Base-by-base conservation (phyloP, 92 coral and sea anemone species). In the Palythoa caribaeorum region DNA sequence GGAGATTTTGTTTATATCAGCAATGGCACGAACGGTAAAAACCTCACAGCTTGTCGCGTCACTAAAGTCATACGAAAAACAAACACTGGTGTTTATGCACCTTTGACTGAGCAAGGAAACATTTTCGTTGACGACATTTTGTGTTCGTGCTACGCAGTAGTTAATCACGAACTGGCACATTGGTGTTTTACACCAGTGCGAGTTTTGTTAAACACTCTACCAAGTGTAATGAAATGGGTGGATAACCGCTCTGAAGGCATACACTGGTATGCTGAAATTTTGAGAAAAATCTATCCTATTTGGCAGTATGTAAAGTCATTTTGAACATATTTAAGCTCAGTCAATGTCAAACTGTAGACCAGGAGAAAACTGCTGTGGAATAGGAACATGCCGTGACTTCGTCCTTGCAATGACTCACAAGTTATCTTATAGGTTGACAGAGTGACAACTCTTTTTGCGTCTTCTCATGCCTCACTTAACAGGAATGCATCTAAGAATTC, bases 81-180 rank as follows among this genome's bases (percentile, higher is more conserved):
- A 50, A 74, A 88, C 36, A 76, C 44, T 14, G 99, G 99, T 5
- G 95, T 89, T 2, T 94, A 91, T 79, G 99, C 99, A 6, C 99
- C 99, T 35, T 93, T 97, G 66, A 97, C 98, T n/a, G 94, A 95
- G 90, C 88, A 94, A 10, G 99, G 99, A 15, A 97, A 92, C 79
- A 89, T 97, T 38, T 54, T 95, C 0, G 99, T 97, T 63, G 95
- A 97, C 75, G 88, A 90, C 47, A 84, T 94, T 10, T 86, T 94
- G 1, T 94, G 93, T n/a, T 97, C 99, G 1, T 95, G 99, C 47
- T 97, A 97, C 73, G 99, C 98, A 10, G 68, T 95, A 0, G 83
- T 94, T 20, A 93, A 91, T 40, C 94, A 92, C 6, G 81, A 71
- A 35, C 44, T 95, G 2, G 96, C 96, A 6, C 95, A 97, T 71